A percentile compares a stretch with the other conserved stretches of the same genome.
Conservation (phyloP, 2,797 vertebrate genomes). For the Megalops cyprinoides region DNA sequence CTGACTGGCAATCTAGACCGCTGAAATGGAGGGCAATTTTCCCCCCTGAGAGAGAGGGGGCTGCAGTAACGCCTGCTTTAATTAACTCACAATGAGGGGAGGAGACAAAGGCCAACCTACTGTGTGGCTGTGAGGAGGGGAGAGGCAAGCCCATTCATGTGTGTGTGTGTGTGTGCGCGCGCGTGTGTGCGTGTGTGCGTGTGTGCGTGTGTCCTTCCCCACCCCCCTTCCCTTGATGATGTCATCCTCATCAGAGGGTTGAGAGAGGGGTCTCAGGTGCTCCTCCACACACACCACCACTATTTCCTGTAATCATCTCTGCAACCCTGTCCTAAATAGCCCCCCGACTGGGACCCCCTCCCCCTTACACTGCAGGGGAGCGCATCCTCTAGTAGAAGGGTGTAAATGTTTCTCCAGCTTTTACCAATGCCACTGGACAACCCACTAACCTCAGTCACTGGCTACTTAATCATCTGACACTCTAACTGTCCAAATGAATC, state of each 20-base stretch:
- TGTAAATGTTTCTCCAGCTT: too few species aligned
- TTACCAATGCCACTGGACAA: too few species aligned
- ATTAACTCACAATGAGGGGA: neutral
- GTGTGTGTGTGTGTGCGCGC: neutral
- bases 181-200: neutral
- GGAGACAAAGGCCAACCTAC: neutral
- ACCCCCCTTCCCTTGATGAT: neutral
- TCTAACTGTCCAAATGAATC: too few species aligned
- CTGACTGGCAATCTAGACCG: neutral
- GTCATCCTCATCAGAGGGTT: neutral
- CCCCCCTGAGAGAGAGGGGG: conserved; percentile 8
- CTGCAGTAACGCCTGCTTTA: neutral
- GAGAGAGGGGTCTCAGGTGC: conserved; percentile 13
- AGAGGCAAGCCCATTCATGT: neutral
- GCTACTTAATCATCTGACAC: too few species aligned
- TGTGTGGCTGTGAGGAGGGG: neutral
- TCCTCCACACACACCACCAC: too few species aligned
- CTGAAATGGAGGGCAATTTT: neutral
- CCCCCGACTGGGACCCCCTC: neutral
- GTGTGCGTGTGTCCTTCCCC: neutral
- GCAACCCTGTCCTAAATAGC: neutral
- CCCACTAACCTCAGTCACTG: too few species aligned
- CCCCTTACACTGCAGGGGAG: neutral
- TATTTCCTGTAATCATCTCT: neutral
- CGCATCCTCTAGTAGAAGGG: too few species aligned